Evolutionary conservation across 2,797 vertebrate genomes (phyloP).

Genomic region (Phyllotis vaccarum): DNA sequence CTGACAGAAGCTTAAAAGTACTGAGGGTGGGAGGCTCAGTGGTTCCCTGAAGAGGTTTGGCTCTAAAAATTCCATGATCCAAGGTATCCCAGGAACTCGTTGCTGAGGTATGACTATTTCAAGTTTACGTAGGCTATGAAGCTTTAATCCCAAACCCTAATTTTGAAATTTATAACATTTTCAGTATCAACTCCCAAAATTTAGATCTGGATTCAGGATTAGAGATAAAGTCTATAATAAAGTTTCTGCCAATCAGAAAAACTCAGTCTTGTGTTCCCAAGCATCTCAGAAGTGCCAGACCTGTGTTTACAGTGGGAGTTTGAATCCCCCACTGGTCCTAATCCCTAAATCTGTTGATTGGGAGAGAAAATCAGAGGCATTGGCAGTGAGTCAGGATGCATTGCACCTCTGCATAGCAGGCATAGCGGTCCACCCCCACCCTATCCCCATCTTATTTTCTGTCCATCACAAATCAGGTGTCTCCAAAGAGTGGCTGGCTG

Average conservation of each 20-base stretch:
- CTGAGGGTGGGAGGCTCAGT: fast-evolving
- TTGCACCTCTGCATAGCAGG: too few relatives aligned
- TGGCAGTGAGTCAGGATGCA: too few relatives aligned
- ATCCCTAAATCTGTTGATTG: too few relatives aligned
- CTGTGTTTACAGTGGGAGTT: too few relatives aligned
- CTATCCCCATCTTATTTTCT: too few relatives aligned
- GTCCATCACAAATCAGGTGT: too few relatives aligned
- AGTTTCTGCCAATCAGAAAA: background rate
- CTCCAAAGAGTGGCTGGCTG: too few relatives aligned
- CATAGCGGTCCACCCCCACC: too few relatives aligned
- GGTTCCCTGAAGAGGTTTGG: fast-evolving
- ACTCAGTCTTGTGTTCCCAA: background rate
- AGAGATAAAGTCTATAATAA: background rate
- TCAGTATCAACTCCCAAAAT: background rate
- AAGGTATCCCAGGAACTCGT: background rate
- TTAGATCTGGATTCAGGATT: background rate
- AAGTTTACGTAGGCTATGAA: background rate
- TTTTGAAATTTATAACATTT: background rate
- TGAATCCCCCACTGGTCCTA: too few relatives aligned
- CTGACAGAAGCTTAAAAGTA: background rate
- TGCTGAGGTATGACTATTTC: background rate
- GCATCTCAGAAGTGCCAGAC: background rate
- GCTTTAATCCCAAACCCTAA: background rate
- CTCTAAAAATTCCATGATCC: too few relatives aligned
- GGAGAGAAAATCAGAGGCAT: too few relatives aligned